Conservation (phyloP, 1,140 invertebrate genomes). For the Drosophila tsacasi region DNA sequence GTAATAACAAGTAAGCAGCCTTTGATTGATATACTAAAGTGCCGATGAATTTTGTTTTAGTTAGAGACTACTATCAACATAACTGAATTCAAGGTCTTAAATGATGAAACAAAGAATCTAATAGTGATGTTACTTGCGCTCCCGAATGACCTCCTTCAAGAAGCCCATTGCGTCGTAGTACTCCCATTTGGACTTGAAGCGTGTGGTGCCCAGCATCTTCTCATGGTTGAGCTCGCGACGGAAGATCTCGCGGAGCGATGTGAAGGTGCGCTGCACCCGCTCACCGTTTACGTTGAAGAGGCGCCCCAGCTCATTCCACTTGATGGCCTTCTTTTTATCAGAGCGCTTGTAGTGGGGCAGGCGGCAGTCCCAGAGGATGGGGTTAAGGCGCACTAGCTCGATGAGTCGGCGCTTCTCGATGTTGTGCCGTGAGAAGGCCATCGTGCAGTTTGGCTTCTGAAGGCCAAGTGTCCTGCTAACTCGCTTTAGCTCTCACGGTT, state of each 20-base stretch:
- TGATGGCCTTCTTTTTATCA: slow-evolving; percentile 81
- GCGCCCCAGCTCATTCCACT: slow-evolving; percentile 81
- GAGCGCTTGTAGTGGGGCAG: slow-evolving; percentile 82
- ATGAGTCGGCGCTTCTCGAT: slow-evolving; percentile 84
- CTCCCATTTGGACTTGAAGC: slow-evolving; percentile 84
- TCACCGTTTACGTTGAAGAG: slow-evolving; percentile 80
- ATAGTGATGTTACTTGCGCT: slow-evolving; percentile 64
- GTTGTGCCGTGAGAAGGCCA: slow-evolving; percentile 82
- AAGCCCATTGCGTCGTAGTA: slow-evolving; percentile 82
- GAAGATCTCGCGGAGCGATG: slow-evolving; percentile 79
- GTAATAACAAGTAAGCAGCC: not conserved
- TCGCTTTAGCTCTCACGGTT: slow-evolving; percentile 28
- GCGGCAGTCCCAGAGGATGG: slow-evolving; percentile 81
- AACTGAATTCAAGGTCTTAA: not conserved
- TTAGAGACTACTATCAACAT: not conserved
- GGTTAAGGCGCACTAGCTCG: slow-evolving; percentile 78
- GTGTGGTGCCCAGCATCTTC: slow-evolving; percentile 71
- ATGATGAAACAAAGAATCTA: not conserved
- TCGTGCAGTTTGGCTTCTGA: not conserved
- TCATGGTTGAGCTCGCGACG: slow-evolving; percentile 81
- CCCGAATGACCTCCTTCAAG: slow-evolving; percentile 80
- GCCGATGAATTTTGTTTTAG: not conserved
- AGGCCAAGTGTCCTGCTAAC: not conserved
- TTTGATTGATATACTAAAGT: not conserved
- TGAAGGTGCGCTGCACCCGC: slow-evolving; percentile 81